These are phyloP conservation scores for Thermophis baileyi DNA, from an alignment of 2,113 vertebrate genomes.

Conservation along the genomic window DNA sequence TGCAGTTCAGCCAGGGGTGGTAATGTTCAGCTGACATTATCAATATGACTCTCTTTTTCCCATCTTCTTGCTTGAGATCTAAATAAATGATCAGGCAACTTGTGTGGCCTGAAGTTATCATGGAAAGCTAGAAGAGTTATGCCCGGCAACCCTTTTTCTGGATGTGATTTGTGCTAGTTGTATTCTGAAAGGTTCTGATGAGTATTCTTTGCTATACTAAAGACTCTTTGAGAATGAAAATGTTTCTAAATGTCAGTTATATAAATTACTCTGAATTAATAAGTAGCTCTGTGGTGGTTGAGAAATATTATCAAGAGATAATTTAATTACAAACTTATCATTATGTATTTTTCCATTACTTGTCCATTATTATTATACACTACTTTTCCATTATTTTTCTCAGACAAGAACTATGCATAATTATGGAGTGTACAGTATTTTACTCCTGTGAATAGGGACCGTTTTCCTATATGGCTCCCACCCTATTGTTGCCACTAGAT, in stretches of 20 bases:
- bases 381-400: background rate
- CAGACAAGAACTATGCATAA: background rate
- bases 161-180: background rate
- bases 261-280: background rate
- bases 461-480: background rate
- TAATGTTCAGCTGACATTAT: background rate
- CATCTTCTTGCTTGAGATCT: background rate
- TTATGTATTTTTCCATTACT: background rate
- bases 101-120: background rate
- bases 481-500: background rate
- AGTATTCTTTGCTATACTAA: background rate
- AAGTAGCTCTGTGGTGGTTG: background rate
- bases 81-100: background rate
- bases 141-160: background rate
- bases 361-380: background rate
- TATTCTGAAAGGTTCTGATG: background rate
- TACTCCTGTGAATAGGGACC: background rate
- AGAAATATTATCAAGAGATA: background rate
- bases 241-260: background rate
- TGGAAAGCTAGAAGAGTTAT: background rate
- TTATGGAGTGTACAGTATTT: background rate
- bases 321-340: background rate
- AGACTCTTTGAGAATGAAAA: background rate
- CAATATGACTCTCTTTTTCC: background rate
- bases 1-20: background rate